Base-by-base conservation (phyloP, 2,888 invertebrate species). In the Chalcosyrphus nemorum region DNA sequence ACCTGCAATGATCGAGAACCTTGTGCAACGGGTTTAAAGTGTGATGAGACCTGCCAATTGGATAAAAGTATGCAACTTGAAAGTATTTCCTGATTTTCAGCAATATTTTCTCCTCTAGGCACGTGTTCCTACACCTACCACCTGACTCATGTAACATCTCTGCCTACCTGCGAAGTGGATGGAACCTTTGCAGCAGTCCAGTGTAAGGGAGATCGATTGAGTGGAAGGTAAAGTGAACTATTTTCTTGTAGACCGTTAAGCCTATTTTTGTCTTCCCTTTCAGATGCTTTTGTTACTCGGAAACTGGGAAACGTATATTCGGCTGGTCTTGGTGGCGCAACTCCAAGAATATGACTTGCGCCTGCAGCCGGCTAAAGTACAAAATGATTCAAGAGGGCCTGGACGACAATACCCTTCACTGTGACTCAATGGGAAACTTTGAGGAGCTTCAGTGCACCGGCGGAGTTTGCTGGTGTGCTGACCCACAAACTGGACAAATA, bases 401-500 rank as follows among this genome's bases (percentile, higher is more conserved):
- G 29, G 89, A 87, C 3, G 92, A 92, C 52, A 93, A 93, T 3
- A 93, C 93, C 2, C 91, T 95, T 15, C 95, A 95, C 88, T 95
- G 95, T 88, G 92, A 93, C 56, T 87, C 91, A 41, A 91, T 92
- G 87, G 95, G 95, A 17, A 94, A 95, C 91, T 95, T 93, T 89
- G 95, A 95, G 88, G 91, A 92, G 19, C 89, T 95, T 27, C 95
- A 95, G 88, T 95, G 95, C 88, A 94, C 94, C 89, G 92, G 93
- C 70, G 94, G 93, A 1, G 88, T 94, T 85, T 95, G 95, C 88
- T 95, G 95, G 95, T 95, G 95, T 89, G 94, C 93, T 1, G 92
- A 94, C 35, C 91, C 92, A 0, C 92, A 89, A 88, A 94, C 94
- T 61, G 95, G 95, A 15, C 92, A 93, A 86, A 92, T 94, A 1